phyloP scores from a whole-genome alignment of 2,797 vertebrate species.

The Artibeus jamaicensis region DNA sequence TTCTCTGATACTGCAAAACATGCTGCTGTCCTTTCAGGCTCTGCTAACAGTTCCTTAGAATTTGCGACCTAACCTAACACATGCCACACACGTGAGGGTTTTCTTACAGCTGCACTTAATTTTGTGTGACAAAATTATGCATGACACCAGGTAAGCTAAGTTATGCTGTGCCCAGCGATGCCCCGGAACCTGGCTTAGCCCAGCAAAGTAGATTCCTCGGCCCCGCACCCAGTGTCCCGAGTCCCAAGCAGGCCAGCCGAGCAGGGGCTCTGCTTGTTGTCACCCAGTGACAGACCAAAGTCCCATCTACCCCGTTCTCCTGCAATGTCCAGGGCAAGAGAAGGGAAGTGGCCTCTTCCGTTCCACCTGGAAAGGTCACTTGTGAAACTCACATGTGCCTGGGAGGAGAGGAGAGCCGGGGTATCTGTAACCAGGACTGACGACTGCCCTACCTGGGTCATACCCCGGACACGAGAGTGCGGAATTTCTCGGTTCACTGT shows the following conservation, averaged over 20 bases:
- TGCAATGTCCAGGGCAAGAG: neutral
- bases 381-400: neutral
- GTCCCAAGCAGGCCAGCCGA: neutral
- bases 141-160: neutral
- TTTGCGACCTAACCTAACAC: neutral
- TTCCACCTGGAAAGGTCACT: neutral
- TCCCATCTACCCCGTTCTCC: neutral
- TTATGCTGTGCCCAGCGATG: neutral
- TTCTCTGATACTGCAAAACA: neutral
- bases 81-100: neutral
- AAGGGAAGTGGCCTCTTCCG: neutral
- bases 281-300: neutral
- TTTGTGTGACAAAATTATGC: neutral
- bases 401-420: neutral
- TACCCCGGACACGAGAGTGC: neutral
- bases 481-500: neutral
- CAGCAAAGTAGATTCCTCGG: neutral
- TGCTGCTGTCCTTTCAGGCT: neutral
- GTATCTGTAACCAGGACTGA: neutral
- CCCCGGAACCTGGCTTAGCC: neutral
- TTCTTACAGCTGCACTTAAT: neutral
- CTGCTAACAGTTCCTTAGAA: neutral
- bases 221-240: neutral
- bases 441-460: neutral
- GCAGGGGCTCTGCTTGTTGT: neutral